Base-by-base conservation (phyloP, 2,888 invertebrate species). In the Tyria jacobaeae region DNA sequence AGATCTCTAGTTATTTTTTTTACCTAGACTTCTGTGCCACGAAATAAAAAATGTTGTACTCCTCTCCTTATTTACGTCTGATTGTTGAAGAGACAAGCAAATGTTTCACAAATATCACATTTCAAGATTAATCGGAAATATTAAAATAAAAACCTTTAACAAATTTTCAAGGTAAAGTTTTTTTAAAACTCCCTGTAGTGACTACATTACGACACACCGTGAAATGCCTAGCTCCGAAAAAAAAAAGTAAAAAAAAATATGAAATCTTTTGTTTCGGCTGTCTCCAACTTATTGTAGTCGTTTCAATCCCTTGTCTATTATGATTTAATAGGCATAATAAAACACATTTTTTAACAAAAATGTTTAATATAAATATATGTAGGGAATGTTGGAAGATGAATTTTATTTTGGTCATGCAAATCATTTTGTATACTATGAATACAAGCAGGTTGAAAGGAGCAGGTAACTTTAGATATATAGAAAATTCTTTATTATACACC, bases 141-240 rank as follows among this genome's bases (percentile, higher is more conserved):
- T 59, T 62, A 34, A 41, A 41, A 54, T 52, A 64, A 68, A 74
- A 75, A 83, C 81, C 86, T n/a, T 84, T 84, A 82, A 83, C 71
- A 75, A 83, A 70, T 63, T 44, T 37, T 75, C 76, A 31, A 31
- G 27, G 79, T 84, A 78, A 81, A 61, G 76, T 83, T 86, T 86
- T 84, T 85, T 76, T 65, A 76, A 17, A 73, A 71, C 87, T 87
- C 87, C 90, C 90, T 87, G 90, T 72, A 61, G 90, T 62, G 90
- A 70, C 55, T 58, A 74, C 73, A 75, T 80, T 74, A 70, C 62
- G 79, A 51, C 63, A 73, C 73, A 79, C 64, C 80, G 74, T 83
- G 83, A 84, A 84, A 81, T 70, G 59, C 71, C 72, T 55, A 65
- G 57, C 64, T 85, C 86, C 86, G 57, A 68, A 50, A 68, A 60